A percentile compares a stretch with the other conserved stretches of the same genome.
phyloP scores from a whole-genome alignment of 1,140 invertebrate species.

The Aphelinus atriplicis region DNA sequence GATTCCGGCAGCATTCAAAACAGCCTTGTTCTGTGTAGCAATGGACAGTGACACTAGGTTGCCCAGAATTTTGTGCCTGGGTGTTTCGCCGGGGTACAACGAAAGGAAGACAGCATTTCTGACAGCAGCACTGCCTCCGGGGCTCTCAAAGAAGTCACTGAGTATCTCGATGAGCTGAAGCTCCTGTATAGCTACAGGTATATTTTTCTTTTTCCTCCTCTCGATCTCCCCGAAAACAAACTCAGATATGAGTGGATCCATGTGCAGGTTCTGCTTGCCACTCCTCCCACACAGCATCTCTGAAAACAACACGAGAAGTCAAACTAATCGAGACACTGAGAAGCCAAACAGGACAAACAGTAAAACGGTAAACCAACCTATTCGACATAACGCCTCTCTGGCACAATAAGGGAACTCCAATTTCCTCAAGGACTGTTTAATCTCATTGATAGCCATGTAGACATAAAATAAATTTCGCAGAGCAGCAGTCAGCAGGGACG shows the following conservation, averaged over 20 bases:
- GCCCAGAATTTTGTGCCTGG: slow-evolving; percentile 76
- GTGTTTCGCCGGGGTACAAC: slow-evolving; percentile 75
- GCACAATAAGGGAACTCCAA: slow-evolving; percentile 74
- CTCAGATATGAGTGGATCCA: slow-evolving; percentile 82
- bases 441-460: slow-evolving; percentile 56
- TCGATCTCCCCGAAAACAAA: slow-evolving; percentile 84
- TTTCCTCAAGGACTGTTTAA: slow-evolving; percentile 67
- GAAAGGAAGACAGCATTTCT: slow-evolving; percentile 84
- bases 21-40: slow-evolving; percentile 75
- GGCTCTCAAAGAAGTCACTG: slow-evolving; percentile 77
- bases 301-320: slow-evolving; percentile 43
- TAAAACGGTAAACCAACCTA: slow-evolving; percentile 64
- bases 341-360: not conserved
- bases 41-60: slow-evolving; percentile 83
- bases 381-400: slow-evolving; percentile 71
- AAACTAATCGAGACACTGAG: slow-evolving; percentile 5
- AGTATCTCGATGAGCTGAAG: slow-evolving; percentile 80
- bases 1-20: slow-evolving; percentile 81
- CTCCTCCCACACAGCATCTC: slow-evolving; percentile 64
- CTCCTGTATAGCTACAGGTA: slow-evolving; percentile 73
- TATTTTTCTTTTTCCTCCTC: slow-evolving; percentile 69
- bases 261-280: slow-evolving; percentile 71
- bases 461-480: too few relatives aligned
- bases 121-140: slow-evolving; percentile 74
- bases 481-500: too few relatives aligned